Evolutionary conservation across 37 sponge, comb jelly and placozoan species (phyloP).

Genomic region (Diacarnus erythraeanus): DNA sequence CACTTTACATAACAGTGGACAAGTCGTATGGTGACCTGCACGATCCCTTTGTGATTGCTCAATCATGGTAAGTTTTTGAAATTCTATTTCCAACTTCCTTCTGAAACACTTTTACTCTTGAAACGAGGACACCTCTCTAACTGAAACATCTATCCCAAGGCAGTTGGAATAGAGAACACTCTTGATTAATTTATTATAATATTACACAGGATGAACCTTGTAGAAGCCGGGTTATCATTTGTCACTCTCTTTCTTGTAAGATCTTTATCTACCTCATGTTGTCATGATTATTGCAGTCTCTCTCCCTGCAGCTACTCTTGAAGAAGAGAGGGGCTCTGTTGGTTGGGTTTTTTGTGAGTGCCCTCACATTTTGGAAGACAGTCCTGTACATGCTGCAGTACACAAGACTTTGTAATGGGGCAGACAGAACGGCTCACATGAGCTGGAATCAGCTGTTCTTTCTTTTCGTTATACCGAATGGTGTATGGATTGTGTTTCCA

Average conservation of each 20-base stretch:
- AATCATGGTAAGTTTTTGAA: constrained; percentile 66
- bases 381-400: constrained; percentile 74
- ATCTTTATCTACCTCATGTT: background rate
- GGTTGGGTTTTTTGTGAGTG: constrained; percentile 50
- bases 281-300: background rate
- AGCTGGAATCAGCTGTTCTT: constrained; percentile 21
- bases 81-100: too few species aligned
- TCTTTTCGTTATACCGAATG: constrained; percentile 68
- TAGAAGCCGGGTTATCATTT: constrained; percentile 25
- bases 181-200: too few species aligned
- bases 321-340: constrained; percentile 28
- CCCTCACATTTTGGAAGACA: constrained; percentile 85
- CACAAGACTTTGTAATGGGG: constrained; percentile 50
- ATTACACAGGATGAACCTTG: constrained; percentile 52
- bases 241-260: constrained; percentile 29
- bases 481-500: constrained; percentile 71
- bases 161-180: too few species aligned
- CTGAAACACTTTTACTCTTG: too few species aligned
- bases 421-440: constrained; percentile 23
- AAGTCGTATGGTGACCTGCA: constrained; percentile 78
- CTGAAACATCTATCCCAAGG: too few species aligned
- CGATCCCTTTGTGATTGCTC: constrained; percentile 60
- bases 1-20: constrained; percentile 65
- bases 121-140: too few species aligned
- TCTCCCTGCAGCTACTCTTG: constrained; percentile 31